These are phyloP conservation scores for Dicyrtomina minuta DNA, from an alignment of 2,888 invertebrate species.

Conservation along the genomic window DNA sequence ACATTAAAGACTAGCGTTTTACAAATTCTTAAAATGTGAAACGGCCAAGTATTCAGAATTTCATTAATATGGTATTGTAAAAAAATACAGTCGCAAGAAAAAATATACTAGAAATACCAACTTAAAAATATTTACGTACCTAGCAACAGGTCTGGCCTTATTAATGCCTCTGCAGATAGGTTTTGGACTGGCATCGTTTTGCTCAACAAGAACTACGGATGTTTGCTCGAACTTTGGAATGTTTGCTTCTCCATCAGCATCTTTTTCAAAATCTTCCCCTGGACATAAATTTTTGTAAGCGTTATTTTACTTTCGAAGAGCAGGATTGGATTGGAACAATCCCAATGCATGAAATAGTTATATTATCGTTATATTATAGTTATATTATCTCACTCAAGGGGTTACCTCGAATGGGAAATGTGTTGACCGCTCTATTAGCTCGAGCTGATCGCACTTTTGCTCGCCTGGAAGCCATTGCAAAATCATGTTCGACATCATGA, in stretches of 20 bases:
- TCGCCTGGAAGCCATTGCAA: constrained; percentile 61
- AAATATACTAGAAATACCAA: no score
- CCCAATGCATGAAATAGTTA: not conserved
- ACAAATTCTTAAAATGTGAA: no score
- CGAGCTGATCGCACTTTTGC: constrained; percentile 61
- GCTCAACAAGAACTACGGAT: constrained; percentile 55
- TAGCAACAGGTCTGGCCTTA: constrained; percentile 55
- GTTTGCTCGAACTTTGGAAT: constrained; percentile 52
- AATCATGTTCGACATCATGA: constrained; percentile 62
- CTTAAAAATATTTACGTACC: no score
- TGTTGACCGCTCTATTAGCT: constrained; percentile 56
- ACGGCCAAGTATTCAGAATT: no score
- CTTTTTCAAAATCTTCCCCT: constrained; percentile 48
- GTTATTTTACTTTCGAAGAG: not conserved
- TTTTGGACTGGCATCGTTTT: constrained; percentile 58
- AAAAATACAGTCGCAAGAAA: no score
- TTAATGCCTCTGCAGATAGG: constrained; percentile 59
- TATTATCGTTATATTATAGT: not conserved
- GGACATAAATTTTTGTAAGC: not conserved
- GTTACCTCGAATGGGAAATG: constrained; percentile 50
- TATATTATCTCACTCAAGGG: not conserved
- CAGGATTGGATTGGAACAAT: not conserved
- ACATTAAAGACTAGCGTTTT: no score
- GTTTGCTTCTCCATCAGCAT: constrained; percentile 42
- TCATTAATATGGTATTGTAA: no score